Conservation (phyloP, 2,888 invertebrate genomes). For the Scotopteryx bipunctaria region DNA sequence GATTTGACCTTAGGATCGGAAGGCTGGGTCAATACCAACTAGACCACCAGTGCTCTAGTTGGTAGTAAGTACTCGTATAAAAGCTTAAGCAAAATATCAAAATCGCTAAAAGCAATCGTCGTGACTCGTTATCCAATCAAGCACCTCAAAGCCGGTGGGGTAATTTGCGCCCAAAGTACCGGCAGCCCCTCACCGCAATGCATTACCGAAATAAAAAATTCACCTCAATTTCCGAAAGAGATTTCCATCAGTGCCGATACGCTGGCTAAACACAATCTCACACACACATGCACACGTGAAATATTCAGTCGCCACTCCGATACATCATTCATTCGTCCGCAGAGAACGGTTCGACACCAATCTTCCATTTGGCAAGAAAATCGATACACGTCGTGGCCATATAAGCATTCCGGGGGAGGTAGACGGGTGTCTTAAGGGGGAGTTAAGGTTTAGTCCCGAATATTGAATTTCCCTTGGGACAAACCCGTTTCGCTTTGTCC, state of each 20-base stretch:
- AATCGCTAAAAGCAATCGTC: conserved; percentile 48
- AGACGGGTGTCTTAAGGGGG: conserved; percentile 81
- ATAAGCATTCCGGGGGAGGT: conserved; percentile 82
- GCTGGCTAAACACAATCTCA: conserved; percentile 71
- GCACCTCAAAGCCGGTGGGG: conserved; percentile 66
- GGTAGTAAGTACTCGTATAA: no score
- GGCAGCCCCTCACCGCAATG: conserved; percentile 41
- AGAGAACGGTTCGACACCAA: conserved; percentile 81
- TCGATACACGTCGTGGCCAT: conserved; percentile 84
- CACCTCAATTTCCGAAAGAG: conserved; percentile 68
- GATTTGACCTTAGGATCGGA: no score
- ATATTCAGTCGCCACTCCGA: conserved; percentile 77
- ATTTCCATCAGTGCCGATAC: conserved; percentile 72
- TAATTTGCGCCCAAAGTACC: conserved; percentile 56
- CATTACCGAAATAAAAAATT: conserved; percentile 79
- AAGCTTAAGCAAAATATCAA: conserved; percentile 31
- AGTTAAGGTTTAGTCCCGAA: conserved; percentile 84
- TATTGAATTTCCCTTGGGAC: conserved; percentile 85
- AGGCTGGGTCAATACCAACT: no score
- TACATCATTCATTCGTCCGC: conserved; percentile 83
- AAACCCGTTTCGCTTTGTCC: conserved; percentile 84
- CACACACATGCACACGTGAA: conserved; percentile 66
- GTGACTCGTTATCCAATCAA: conserved; percentile 59
- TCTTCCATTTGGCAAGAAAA: conserved; percentile 84
- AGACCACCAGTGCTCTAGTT: no score